phyloP scores from a whole-genome alignment of 2,797 vertebrate genomes.

The Arctocebus calabarensis region DNA sequence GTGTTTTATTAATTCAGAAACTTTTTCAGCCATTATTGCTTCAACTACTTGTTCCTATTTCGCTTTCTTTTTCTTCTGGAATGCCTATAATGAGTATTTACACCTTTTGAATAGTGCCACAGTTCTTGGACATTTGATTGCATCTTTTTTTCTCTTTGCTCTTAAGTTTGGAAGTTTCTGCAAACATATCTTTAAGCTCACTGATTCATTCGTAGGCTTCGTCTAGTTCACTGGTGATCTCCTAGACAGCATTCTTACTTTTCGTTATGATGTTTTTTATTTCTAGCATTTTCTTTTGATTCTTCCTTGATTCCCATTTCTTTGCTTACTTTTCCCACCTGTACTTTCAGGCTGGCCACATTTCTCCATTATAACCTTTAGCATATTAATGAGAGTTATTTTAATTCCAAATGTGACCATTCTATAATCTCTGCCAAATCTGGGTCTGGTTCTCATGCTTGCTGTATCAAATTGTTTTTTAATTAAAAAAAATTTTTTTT shows the following conservation, averaged over 20 bases:
- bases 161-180: background rate
- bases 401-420: background rate
- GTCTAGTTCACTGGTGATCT: background rate
- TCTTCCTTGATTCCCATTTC: background rate
- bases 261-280: background rate
- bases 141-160: background rate
- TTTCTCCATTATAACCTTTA: background rate
- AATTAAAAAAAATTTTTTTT: background rate
- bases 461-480: background rate
- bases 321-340: background rate
- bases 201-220: background rate
- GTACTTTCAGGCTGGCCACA: background rate
- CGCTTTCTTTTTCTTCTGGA: background rate
- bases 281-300: constrained; percentile 39
- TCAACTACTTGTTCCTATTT: background rate
- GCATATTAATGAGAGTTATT: background rate
- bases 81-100: background rate
- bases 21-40: background rate
- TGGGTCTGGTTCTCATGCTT: background rate
- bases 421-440: constrained; percentile 16
- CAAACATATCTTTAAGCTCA: background rate
- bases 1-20: background rate
- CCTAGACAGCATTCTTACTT: background rate
- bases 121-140: background rate
- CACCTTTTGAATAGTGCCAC: background rate